phyloP scores from a whole-genome alignment of 2,113 vertebrate species.

The Nibea albiflora region DNA sequence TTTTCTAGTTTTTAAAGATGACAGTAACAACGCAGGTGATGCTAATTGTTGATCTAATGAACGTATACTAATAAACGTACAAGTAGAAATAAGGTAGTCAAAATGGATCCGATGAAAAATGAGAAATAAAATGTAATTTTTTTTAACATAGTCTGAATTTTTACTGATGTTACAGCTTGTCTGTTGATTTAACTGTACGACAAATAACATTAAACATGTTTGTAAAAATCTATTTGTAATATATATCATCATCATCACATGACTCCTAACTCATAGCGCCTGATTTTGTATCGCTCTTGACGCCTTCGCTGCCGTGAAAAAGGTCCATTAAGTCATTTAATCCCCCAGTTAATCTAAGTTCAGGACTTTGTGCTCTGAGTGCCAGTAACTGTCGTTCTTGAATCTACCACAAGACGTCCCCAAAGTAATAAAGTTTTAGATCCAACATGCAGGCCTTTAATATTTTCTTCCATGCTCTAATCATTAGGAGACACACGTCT shows the following conservation, averaged over 20 bases:
- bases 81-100: conserved; percentile 14
- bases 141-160: conserved; percentile 13
- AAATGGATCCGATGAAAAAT: conserved; percentile 27
- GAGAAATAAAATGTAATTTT: conserved; percentile 14
- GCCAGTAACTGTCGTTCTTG: not conserved
- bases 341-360: too few species aligned
- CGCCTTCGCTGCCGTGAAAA: too few species aligned
- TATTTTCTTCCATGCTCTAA: not conserved
- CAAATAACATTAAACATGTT: conserved; percentile 11
- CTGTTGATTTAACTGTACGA: conserved; percentile 14
- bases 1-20: not conserved
- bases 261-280: not conserved
- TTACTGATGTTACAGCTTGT: not conserved
- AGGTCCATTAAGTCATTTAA: too few species aligned
- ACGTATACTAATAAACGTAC: not conserved
- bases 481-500: not conserved
- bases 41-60: conserved; percentile 17
- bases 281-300: not conserved
- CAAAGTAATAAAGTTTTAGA: not conserved
- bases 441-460: not conserved
- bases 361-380: not conserved
- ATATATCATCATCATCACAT: not conserved
- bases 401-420: not conserved
- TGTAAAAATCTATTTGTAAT: not conserved
- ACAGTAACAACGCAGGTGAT: conserved; percentile 10